Conservation (phyloP, 2,888 invertebrate genomes). For the Ophioninae sp. region DNA sequence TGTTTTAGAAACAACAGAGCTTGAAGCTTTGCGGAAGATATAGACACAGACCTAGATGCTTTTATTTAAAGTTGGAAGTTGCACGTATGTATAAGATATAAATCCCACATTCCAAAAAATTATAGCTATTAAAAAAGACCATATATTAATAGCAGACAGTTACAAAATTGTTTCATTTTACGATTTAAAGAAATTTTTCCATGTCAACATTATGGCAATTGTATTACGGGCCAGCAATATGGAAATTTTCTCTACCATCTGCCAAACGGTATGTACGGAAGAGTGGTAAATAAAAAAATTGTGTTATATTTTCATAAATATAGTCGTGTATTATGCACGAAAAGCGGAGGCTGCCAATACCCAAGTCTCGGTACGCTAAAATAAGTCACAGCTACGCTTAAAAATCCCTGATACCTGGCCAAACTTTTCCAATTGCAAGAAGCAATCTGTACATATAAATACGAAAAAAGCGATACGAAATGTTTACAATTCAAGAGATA, state of each 20-base stretch:
- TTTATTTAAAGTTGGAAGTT: no score
- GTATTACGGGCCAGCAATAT: background rate
- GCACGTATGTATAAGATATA: no score
- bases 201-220: no score
- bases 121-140: background rate
- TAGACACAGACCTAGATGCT: no score
- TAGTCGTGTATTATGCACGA: background rate
- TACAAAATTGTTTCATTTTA: background rate
- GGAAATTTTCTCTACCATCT: background rate
- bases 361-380: background rate
- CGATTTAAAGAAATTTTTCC: no score
- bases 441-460: background rate
- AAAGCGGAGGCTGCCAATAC: background rate
- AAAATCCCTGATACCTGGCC: constrained; percentile 10
- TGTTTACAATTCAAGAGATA: background rate
- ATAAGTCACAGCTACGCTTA: constrained; percentile 21
- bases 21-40: no score
- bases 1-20: no score
- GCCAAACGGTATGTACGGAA: background rate
- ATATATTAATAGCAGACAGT: background rate
- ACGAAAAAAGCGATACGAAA: background rate
- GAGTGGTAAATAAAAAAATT: background rate
- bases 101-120: background rate
- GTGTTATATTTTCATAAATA: background rate
- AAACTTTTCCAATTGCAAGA: constrained; percentile 3